Percentiles rank a stretch among this genome's conserved stretches.
Conservation (phyloP, 2,113 vertebrate species). For the Cryptotis parvus region DNA sequence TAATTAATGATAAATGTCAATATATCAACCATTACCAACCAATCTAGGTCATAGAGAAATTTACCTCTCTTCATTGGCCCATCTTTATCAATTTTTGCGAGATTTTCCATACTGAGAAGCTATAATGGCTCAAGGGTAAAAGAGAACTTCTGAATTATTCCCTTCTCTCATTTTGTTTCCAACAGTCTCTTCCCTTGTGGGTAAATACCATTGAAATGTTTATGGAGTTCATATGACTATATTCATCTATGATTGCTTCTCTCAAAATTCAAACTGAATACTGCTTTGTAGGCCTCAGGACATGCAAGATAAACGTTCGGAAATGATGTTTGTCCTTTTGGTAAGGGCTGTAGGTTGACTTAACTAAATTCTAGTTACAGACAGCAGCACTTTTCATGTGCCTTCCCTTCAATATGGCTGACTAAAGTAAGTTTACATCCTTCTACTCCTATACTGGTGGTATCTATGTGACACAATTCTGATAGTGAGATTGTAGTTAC, state of each 20-base stretch:
- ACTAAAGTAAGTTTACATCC: neutral
- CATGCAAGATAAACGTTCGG: neutral
- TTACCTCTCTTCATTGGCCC: no score
- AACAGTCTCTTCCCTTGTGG: neutral
- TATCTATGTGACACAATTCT: neutral
- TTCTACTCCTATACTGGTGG: neutral
- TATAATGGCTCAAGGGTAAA: no score
- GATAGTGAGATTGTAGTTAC: neutral
- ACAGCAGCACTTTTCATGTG: neutral
- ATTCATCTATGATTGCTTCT: neutral
- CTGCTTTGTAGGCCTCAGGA: neutral
- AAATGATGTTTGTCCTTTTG: neutral
- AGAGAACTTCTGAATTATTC: neutral
- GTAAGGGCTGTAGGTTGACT: neutral
- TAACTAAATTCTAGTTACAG: neutral
- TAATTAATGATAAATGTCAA: neutral
- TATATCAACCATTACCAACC: neutral
- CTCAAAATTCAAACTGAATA: neutral
- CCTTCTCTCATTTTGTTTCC: neutral
- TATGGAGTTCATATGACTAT: neutral
- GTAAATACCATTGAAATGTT: neutral
- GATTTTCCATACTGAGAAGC: no score
- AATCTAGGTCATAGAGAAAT: no score
- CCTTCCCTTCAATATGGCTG: neutral
- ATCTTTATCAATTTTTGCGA: no score